phyloP scores from a whole-genome alignment of 2,888 invertebrate species.

The Heterodera filipjevi region DNA sequence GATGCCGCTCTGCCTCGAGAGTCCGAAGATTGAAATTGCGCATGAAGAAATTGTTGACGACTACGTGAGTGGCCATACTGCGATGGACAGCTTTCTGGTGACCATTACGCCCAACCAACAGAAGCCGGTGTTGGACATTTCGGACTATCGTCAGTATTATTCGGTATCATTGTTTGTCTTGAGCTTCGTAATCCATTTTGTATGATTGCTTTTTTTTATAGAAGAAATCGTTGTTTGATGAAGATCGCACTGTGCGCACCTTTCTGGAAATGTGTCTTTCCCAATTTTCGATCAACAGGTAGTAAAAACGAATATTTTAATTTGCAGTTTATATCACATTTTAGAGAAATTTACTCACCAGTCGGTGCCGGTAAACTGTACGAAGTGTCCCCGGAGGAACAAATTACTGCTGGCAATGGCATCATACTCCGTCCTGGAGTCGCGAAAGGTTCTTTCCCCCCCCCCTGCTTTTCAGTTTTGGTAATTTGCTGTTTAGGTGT shows the following conservation, averaged over 20 bases:
- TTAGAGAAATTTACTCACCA: conserved; percentile 30
- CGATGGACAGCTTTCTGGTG: conserved; percentile 16
- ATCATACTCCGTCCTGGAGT: conserved; percentile 37
- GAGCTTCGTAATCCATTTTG: no score
- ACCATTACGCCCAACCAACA: conserved; percentile 31
- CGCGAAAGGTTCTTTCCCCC: conserved; percentile 35
- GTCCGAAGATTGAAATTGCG: conserved; percentile 18
- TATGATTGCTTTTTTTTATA: not conserved
- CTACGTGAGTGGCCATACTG: conserved; percentile 21
- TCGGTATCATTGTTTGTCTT: conserved; percentile 2
- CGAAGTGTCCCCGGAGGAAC: conserved; percentile 33
- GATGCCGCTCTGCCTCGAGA: conserved; percentile 18
- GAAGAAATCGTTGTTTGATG: conserved; percentile 32
- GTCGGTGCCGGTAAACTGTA: conserved; percentile 39
- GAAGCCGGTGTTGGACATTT: conserved; percentile 23
- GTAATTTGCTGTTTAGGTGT: conserved; percentile 13
- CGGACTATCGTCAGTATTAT: conserved; percentile 32
- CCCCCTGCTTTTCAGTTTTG: conserved; percentile 17
- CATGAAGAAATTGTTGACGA: conserved; percentile 22
- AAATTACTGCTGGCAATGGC: conserved; percentile 31
- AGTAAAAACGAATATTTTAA: not conserved
- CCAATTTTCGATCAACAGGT: conserved; percentile 37
- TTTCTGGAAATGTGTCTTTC: conserved; percentile 39
- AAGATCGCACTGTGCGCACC: conserved; percentile 41
- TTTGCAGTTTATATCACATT: not conserved